Base-by-base conservation (phyloP, 2,113 vertebrate species). In the Lampris incognitus region DNA sequence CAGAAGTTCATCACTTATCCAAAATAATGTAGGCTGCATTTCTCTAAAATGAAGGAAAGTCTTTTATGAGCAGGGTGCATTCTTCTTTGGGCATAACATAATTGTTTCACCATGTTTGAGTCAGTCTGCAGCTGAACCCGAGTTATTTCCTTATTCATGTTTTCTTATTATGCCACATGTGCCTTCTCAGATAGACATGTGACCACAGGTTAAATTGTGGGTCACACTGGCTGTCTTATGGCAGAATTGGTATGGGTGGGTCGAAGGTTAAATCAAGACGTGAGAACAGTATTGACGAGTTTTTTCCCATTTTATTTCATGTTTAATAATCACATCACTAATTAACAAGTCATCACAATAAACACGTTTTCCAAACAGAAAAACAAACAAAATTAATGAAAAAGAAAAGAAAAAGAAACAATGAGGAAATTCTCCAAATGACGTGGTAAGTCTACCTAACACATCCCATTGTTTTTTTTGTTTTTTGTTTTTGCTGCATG, bases 251-350 rank as follows among this genome's bases (percentile, higher is more conserved):
- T n/a, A 24, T 63, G 42, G 8, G 9, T 8, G n/a, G 24, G 46
- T 64, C 8, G 1, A 0, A 57, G 54, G 1, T 50, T 46, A 52
- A 41, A 38, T 36, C 36, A 70, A 65, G 60, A 66, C 63, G 50
- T 8, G 37, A 51, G 10, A 6, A 9, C 6, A 62, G 4, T 0
- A 7, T 9, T 62, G 2, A 44, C n/a, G 41, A 65, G 37, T 36
- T 87, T 91, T 92, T 89, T 86, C 88, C 68, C 44, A 73, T 90
- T 94, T 92, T 91, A 93, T 94, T 94, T 89, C 79, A 90, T 92
- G 90, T 93, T 94, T 93, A 94, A 92, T 93, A 91, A 93, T 92
- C 91, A 94, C 92, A 92, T 93, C 92, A 95, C 93, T 94, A 95
- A 92, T 93, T 91, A 94, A 94, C 94, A 94, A 90, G 87, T 92